These are phyloP conservation scores for Brachylomia viminalis DNA, from an alignment of 2,888 invertebrate genomes.

Conservation along the genomic window DNA sequence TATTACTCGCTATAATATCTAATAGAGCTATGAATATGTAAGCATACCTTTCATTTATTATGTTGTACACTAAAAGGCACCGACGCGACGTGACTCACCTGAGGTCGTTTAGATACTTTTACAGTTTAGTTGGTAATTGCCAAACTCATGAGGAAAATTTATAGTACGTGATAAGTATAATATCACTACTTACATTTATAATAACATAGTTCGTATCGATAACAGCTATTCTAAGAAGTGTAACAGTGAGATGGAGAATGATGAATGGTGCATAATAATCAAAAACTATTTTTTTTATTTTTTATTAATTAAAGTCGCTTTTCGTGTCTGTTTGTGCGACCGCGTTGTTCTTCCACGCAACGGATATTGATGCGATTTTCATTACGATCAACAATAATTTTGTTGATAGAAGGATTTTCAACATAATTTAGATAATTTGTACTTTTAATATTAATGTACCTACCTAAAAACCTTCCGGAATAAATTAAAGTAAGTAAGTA, in stretches of 20 bases:
- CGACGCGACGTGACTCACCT: slow-evolving; percentile 38
- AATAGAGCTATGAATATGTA: slow-evolving; percentile 41
- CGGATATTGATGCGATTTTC: neutral
- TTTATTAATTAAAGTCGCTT: neutral
- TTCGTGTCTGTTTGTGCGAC: neutral
- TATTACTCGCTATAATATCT: slow-evolving; percentile 34
- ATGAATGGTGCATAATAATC: neutral
- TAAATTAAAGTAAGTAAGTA: too few species aligned
- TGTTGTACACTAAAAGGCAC: slow-evolving; percentile 38
- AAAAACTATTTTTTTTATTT: neutral
- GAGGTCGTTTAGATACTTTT: slow-evolving; percentile 59
- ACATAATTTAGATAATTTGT: too few species aligned
- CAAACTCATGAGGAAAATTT: slow-evolving; percentile 44
- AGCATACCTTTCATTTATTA: slow-evolving; percentile 32
- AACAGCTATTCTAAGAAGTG: slow-evolving; percentile 7
- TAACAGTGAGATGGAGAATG: neutral
- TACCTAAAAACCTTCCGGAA: too few species aligned
- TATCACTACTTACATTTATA: neutral
- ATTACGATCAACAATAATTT: too few species aligned
- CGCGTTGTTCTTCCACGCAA: too few species aligned
- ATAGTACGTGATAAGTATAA: slow-evolving; percentile 29
- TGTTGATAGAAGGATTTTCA: too few species aligned
- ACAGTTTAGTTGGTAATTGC: slow-evolving; percentile 43
- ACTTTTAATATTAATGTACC: too few species aligned
- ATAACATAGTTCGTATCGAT: neutral